Conservation (phyloP, 2,888 invertebrate species). For the Embidobia sp. region DNA sequence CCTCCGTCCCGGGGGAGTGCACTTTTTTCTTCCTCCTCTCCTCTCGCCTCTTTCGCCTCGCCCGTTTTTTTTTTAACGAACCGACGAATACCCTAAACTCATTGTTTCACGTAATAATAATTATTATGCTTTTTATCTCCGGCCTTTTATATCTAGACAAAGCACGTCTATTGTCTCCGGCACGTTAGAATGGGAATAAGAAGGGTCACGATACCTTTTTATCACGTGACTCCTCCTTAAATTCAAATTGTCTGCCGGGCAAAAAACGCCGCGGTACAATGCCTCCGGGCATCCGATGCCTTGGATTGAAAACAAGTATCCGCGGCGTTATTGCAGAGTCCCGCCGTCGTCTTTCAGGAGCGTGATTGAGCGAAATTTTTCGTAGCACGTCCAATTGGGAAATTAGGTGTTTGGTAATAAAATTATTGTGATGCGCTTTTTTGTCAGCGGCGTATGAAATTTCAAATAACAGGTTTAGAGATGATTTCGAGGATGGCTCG, state of each 20-base stretch:
- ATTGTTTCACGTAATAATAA: constrained; percentile 58
- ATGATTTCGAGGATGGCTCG: no score
- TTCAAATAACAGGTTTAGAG: neutral
- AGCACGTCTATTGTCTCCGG: constrained; percentile 45
- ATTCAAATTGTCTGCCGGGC: constrained; percentile 33
- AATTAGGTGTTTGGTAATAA: constrained; percentile 33
- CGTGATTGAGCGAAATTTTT: constrained; percentile 31
- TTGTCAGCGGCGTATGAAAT: neutral
- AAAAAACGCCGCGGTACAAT: constrained; percentile 34
- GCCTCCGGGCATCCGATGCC: constrained; percentile 32
- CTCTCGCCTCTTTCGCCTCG: neutral
- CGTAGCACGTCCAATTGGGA: constrained; percentile 43
- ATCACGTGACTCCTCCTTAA: constrained; percentile 54
- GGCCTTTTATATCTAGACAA: constrained; percentile 53
- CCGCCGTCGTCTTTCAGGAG: constrained; percentile 6
- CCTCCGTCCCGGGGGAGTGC: constrained; percentile 41
- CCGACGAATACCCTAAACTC: constrained; percentile 47
- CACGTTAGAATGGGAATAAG: constrained; percentile 45
- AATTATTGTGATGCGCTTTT: constrained; percentile 28
- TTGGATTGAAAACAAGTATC: constrained; percentile 40
- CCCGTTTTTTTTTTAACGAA: constrained; percentile 34
- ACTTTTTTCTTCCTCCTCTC: constrained; percentile 12
- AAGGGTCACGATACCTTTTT: constrained; percentile 57
- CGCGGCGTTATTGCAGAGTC: constrained; percentile 5
- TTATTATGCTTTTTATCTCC: constrained; percentile 56